Evolutionary conservation across 2,113 vertebrate species (phyloP), one percentile per base, ranked within the genome.

Genomic region (Dipodomys stephensi): DNA sequence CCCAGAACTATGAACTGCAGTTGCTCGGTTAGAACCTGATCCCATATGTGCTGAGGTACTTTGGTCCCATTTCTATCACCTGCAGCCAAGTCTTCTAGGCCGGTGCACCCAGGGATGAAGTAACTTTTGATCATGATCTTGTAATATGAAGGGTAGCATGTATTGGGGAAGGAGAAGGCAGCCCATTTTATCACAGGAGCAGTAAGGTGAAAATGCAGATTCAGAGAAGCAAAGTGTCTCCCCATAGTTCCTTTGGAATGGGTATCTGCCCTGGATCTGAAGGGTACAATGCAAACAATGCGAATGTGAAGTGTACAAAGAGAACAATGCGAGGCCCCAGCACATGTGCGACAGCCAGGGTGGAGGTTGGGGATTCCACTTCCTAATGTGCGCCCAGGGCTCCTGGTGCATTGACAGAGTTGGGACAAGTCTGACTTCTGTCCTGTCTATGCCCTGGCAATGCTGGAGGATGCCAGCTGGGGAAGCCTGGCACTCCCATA

Each of bases 341-440:
- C 27, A 46, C 32, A 68, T 23, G 11, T 19, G 44, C 60, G 30
- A 0, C 28, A 6, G 30, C 5, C 0, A n/a, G 39, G 15, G 27
- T 4, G 39, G 44, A 0, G 3, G 11, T 15, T 32, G 4, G 46
- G 53, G 39, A n/a, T 53, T 39, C 12, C 7, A 3, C 3, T 2
- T 0, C 28, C 5, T 4, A 22, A 4, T 13, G n/a, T 11, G 72
- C 71, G 18, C 11, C 27, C 28, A 13, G 82, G 64, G n/a, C 32
- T 90, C 68, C 76, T 27, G 30, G 53, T 77, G 73, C 22, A 8
- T 65, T 46, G 44, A 16, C 25, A 39, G 4, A 2, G 22, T 7
- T 20, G 28, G 12, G 12, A 77, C 28, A 83, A 35, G n/a, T 46
- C 35, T 49, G 49, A 25, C 23, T 71, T 62, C 19, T 49, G 49